These are phyloP conservation scores for Drosophila seclusa DNA, from an alignment of 2,888 invertebrate genomes.

Conservation along the genomic window DNA sequence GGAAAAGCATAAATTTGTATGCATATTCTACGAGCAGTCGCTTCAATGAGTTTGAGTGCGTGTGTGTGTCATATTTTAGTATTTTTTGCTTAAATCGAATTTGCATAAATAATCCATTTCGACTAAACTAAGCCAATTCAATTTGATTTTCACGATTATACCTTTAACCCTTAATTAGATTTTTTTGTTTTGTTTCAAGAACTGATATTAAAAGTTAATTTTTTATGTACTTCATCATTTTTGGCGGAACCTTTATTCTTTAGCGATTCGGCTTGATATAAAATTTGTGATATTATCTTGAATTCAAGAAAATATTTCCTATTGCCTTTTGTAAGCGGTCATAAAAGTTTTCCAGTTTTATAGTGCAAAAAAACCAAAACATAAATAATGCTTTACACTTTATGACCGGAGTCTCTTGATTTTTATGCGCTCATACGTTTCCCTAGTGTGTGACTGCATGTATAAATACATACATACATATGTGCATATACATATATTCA, in stretches of 20 bases:
- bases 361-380: neutral
- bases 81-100: constrained; percentile 5
- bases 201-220: neutral
- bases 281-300: constrained; percentile 1
- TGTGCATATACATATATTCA: no score
- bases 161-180: neutral
- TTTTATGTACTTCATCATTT: neutral
- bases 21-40: constrained; percentile 48
- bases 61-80: neutral
- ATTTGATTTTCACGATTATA: neutral
- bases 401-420: constrained; percentile 19
- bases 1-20: constrained; percentile 26
- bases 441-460: neutral
- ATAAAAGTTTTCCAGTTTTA: constrained; percentile 40
- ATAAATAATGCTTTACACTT: constrained; percentile 34
- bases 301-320: neutral
- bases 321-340: constrained; percentile 1
- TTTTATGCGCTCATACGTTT: constrained; percentile 6
- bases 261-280: neutral
- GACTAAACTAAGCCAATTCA: neutral
- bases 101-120: constrained; percentile 31
- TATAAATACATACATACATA: constrained; percentile 1
- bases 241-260: neutral
- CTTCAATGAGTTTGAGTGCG: neutral
- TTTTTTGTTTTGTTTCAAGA: neutral